Evolutionary conservation across 2,113 vertebrate species (phyloP), one percentile per base, ranked within the genome.

Genomic region (Muntiacus reevesi): DNA sequence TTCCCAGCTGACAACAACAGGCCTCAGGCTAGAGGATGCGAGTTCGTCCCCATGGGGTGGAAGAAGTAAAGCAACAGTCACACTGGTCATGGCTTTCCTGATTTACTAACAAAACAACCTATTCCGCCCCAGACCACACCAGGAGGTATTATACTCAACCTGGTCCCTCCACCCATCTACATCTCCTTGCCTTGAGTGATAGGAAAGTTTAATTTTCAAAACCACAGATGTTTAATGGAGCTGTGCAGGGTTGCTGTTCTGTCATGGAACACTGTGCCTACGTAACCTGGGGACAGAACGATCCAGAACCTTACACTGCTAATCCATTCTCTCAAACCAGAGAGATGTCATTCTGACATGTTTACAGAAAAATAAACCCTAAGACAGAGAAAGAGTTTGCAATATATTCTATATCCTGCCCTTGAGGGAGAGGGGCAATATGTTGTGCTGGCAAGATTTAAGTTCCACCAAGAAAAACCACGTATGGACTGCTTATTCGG

Each of bases 141-240:
- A 52, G 86, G 45, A 13, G 33, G 81, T 93, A 86, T 59, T 0
- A 0, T 0, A 40, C 67, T 57, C 54, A n/a, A 2, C 43, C 36
- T 23, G 54, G 30, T 15, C 62, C 40, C 54, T 71, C 27, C 3
- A 92, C 7, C 28, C 23, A 52, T 45, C 52, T 50, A 23, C 45
- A 43, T 67, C 74, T 84, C 84, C 74, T 14, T 19, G 83, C 57
- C 87, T 36, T 91, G 67, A 89, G 82, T 74, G 71, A 87, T 43
- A 57, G 83, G 21, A 93, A 59, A 47, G 47, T 89, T 95, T 89
- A 28, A 91, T 95, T 91, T 90, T 89, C 33, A 57, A 94, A 90
- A 82, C 50, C 30, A 89, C 78, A 79, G 6, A 71, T 84, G 52
- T 83, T 54, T 43, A 52, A 81, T 15, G 87, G 86, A 43, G 3